phyloP scores from a whole-genome alignment of 2,113 vertebrate genomes.

The Prunella himalayana region DNA sequence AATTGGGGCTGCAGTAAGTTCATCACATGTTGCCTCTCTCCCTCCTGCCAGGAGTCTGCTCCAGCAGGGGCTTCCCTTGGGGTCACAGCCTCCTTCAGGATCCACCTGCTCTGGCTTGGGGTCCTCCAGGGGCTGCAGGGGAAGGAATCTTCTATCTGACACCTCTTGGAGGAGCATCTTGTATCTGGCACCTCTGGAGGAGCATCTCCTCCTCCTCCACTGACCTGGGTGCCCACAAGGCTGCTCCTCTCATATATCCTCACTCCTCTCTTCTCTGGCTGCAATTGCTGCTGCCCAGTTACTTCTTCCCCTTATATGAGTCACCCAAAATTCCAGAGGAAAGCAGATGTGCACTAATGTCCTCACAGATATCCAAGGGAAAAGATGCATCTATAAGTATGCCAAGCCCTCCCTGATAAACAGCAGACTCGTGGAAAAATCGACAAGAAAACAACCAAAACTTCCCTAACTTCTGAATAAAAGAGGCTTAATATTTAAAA shows the following conservation, averaged over 20 bases:
- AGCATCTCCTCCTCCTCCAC: neutral
- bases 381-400: accelerated
- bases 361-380: neutral
- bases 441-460: neutral
- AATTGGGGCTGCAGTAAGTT: neutral
- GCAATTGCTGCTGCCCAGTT: neutral
- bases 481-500: neutral
- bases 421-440: neutral
- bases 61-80: neutral
- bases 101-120: neutral
- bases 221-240: neutral
- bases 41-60: neutral
- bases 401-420: neutral
- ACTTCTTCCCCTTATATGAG: accelerated
- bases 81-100: neutral
- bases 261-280: neutral
- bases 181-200: neutral
- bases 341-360: too few relatives aligned
- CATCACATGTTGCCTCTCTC: neutral
- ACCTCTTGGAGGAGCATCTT: neutral
- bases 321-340: neutral
- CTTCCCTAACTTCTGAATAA: neutral
- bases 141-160: neutral
- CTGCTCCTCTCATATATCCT: neutral
- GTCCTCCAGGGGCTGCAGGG: neutral